Base-by-base conservation (phyloP, 2,888 invertebrate genomes). In the Drosophila melanosoma region DNA sequence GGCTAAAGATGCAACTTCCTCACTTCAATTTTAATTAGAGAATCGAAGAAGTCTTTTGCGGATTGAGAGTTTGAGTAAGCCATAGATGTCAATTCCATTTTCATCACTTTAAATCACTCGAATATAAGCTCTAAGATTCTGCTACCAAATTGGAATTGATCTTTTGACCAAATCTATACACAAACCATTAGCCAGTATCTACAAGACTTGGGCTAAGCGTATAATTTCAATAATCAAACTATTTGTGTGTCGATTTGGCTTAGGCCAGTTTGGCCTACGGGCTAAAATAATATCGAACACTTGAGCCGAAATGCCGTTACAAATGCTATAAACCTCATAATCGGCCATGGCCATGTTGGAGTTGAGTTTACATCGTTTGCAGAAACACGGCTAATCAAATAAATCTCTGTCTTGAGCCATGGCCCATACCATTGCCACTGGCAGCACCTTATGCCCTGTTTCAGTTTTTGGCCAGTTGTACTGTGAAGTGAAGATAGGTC, bases 361-460 rank as follows among this genome's bases (percentile, higher is more conserved):
- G 76, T 58, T 26, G 57, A 64, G 65, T 63, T 81, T 84, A 76
- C 82, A 82, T 53, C 60, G 40, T 72, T 76, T 73, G 79, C 70
- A 53, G 58, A 60, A 76, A 69, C 72, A 61, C 65, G 66, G 75
- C 88, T 89, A 90, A 85, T 85, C 90, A 85, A 89, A 85, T 85
- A 85, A 85, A 85, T 85, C 85, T 85, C 86, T 85, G 90, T 85
- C 81, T 89, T 78, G 78, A 78, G 83, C 87, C 70, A 70, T 84
- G 69, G 70, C 74, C 60, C 69, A 65, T 59, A 23, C 52, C 26
- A 62, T 60, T 32, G 56, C 69, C 35, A 58, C 48, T 57, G 57
- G 57, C 57, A 32, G 57, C 67, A 69, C 69, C 61, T 70, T 36
- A 23, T 65, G 64, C 64, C 53, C 42, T 52, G 60, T 63, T 63